phyloP scores from a whole-genome alignment of 2,888 invertebrate species.

The Drosophila subsilvestris region DNA sequence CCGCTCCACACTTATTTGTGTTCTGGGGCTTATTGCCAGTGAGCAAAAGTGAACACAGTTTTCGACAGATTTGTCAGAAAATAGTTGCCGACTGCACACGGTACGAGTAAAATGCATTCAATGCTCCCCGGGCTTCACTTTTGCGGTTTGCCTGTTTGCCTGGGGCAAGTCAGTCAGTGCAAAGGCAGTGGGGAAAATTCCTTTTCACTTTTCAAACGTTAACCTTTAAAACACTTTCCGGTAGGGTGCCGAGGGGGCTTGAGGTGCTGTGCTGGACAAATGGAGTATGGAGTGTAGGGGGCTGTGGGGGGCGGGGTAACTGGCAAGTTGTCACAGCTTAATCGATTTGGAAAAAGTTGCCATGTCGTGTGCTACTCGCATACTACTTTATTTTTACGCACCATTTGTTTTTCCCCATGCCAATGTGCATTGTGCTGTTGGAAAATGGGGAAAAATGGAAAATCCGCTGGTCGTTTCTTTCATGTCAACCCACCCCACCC shows the following conservation, averaged over 20 bases:
- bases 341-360: slow-evolving; percentile 75
- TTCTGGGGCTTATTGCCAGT: slow-evolving; percentile 70
- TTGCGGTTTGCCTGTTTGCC: slow-evolving; percentile 60
- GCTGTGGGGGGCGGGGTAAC: slow-evolving; percentile 2
- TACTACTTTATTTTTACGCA: slow-evolving; percentile 72
- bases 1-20: slow-evolving; percentile 65
- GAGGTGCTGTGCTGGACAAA: neutral
- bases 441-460: slow-evolving; percentile 50
- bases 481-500: too few relatives aligned
- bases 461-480: slow-evolving; percentile 32
- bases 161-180: slow-evolving; percentile 26
- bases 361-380: slow-evolving; percentile 54
- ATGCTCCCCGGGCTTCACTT: slow-evolving; percentile 38
- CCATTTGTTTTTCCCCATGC: slow-evolving; percentile 58
- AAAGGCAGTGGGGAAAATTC: slow-evolving; percentile 43
- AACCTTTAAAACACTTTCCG: slow-evolving; percentile 67
- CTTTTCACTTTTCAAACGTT: slow-evolving; percentile 72
- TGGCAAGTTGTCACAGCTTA: slow-evolving; percentile 70
- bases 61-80: slow-evolving; percentile 71
- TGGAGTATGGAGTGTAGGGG: slow-evolving; percentile 15
- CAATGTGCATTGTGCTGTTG: slow-evolving; percentile 41
- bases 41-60: slow-evolving; percentile 58
- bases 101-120: slow-evolving; percentile 58
- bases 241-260: slow-evolving; percentile 28
- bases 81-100: slow-evolving; percentile 62